These are phyloP conservation scores for Rhagonycha lutea DNA, from an alignment of 2,888 invertebrate genomes.

Conservation along the genomic window DNA sequence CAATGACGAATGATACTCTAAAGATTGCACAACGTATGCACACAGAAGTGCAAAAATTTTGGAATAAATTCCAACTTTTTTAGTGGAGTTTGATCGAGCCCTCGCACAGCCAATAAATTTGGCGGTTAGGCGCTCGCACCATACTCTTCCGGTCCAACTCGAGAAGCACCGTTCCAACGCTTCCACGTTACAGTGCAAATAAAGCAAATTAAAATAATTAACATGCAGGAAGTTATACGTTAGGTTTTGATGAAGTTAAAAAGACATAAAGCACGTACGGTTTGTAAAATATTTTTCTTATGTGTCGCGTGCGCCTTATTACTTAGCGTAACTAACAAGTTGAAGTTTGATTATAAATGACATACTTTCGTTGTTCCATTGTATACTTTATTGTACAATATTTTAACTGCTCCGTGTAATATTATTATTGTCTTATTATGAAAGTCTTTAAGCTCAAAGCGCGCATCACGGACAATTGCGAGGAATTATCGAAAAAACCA, in stretches of 20 bases:
- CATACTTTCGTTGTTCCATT: slow-evolving; percentile 28
- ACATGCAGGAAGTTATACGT: neutral
- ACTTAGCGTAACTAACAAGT: slow-evolving; percentile 39
- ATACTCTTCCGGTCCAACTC: neutral
- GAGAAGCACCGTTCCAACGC: neutral
- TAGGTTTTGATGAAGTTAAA: neutral
- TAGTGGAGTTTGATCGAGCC: neutral
- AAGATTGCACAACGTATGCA: slow-evolving; percentile 16
- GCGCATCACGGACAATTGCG: neutral
- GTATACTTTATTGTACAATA: slow-evolving; percentile 18
- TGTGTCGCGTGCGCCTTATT: slow-evolving; percentile 39
- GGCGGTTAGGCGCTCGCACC: neutral
- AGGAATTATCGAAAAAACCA: neutral
- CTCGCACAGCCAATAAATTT: neutral
- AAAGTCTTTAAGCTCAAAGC: neutral
- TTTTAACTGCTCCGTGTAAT: neutral
- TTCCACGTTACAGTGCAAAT: neutral
- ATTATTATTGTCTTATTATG: slow-evolving; percentile 2
- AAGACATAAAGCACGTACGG: neutral
- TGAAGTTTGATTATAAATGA: slow-evolving; percentile 29
- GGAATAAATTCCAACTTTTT: neutral
- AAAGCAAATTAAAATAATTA: neutral
- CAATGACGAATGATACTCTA: slow-evolving; percentile 30
- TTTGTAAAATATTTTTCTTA: slow-evolving; percentile 24
- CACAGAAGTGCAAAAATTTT: neutral